Base-by-base conservation (phyloP, 2,113 vertebrate genomes). In the Aegithalos caudatus region DNA sequence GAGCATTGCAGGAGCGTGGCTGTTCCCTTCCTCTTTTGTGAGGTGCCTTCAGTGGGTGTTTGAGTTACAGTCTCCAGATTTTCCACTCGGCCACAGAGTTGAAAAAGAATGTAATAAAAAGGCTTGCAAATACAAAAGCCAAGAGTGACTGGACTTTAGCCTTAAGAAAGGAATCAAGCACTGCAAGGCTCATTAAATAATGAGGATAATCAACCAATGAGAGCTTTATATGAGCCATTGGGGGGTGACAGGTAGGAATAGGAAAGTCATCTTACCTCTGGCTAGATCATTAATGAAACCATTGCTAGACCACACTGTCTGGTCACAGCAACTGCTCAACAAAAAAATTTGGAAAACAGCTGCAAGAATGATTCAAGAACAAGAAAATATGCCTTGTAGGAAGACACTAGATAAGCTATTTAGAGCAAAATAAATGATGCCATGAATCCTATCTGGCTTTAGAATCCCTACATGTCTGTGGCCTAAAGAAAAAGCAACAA, bases 391-490 rank as follows among this genome's bases (percentile, higher is more conserved):
- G 88, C 76, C 88, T 77, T 58, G 67, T 84, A 95, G 90, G 71
- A 90, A 90, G 81, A 81, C n/a, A 92, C 47, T 71, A 92, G 82
- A 95, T 95, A 88, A 88, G 71, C 82, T 94, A 83, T 95, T 96
- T 93, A 94, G 93, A 86, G 82, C 80, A 96, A 87, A 94, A 91
- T 90, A 93, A 93, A 95, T 81, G 88, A 90, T 88, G 67, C 78
- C 53, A 18, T 71, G 74, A 92, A 82, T 92, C 72, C 72, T 96
- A 78, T 95, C 94, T 92, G 90, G 72, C 85, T 90, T 94, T 88
- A 86, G 74, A 93, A 94, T 92, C 88, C 78, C 37, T 71, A 42
- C 77, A 92, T 72, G 31, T 85, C 81, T 90, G 76, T 90, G 88
- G 86, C 92, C 90, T 90, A 67, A 92, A 93, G 92, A 92, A 82